phyloP scores from a whole-genome alignment of 2,797 vertebrate species.

The Lacerta viridis region DNA sequence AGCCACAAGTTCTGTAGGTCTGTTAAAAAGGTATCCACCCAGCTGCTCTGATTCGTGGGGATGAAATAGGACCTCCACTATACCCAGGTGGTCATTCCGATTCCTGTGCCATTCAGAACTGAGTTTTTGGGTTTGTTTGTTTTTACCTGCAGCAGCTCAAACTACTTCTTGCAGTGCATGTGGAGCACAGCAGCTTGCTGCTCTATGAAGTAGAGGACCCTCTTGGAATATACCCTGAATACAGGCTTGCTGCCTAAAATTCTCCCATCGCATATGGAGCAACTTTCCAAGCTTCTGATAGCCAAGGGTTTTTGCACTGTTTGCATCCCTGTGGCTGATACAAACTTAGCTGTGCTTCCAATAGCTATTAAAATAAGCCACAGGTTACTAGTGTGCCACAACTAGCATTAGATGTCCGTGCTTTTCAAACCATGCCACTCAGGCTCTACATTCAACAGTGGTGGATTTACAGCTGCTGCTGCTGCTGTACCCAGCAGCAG shows the following conservation, averaged over 20 bases:
- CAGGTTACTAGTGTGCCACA: constrained; percentile 14
- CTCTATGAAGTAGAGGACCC: not conserved
- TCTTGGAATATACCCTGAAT: not conserved
- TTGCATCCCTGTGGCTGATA: not conserved
- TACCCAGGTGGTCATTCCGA: accelerated
- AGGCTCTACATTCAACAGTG: constrained; percentile 39
- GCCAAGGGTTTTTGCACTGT: constrained; percentile 42
- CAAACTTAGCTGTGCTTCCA: constrained; percentile 36
- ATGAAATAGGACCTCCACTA: not conserved
- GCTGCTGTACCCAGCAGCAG: not conserved
- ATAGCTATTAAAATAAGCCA: not conserved
- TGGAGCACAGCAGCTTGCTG: not conserved
- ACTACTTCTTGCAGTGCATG: not conserved
- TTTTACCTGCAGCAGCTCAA: not conserved
- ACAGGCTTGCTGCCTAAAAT: not conserved
- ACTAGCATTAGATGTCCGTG: constrained; percentile 22
- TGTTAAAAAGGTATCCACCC: not conserved
- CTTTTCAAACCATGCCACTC: constrained; percentile 28
- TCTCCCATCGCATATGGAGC: not conserved
- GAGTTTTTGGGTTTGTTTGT: not conserved
- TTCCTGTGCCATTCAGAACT: not conserved
- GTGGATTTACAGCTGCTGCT: constrained; percentile 30
- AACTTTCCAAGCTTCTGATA: constrained; percentile 6
- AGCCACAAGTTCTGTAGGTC: not conserved
- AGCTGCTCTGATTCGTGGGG: not conserved